Percentiles rank a stretch among this genome's conserved stretches.
Evolutionary conservation across 2,797 vertebrate species (phyloP).

Genomic region (Rhinella marina): DNA sequence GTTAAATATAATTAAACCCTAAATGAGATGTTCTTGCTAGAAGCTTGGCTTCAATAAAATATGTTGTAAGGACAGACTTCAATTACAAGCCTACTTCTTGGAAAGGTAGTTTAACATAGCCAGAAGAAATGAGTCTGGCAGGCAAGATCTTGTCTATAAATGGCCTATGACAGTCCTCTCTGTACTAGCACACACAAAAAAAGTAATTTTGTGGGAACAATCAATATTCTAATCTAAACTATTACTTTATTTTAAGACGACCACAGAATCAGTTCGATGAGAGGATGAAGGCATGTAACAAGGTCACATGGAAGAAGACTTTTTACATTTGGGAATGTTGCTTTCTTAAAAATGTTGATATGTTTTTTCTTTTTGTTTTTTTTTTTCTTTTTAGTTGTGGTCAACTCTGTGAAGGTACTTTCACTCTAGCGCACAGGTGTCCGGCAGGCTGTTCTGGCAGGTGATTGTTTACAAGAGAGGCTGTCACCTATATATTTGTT

Average conservation of each 20-base stretch:
- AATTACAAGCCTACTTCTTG: conserved; percentile 30
- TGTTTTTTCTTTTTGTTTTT: background rate
- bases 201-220: background rate
- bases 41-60: conserved; percentile 47
- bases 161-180: background rate
- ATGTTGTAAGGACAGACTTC: conserved; percentile 55
- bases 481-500: no score
- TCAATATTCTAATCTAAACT: background rate
- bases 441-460: no score
- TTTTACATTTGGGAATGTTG: background rate
- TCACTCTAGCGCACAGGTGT: no score
- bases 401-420: background rate
- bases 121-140: background rate
- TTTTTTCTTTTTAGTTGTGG: background rate
- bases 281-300: background rate
- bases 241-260: background rate
- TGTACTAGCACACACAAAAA: background rate
- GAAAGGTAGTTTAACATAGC: conserved; percentile 1
- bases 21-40: conserved; percentile 62
- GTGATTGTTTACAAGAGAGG: no score
- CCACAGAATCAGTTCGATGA: background rate
- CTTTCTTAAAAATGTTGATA: background rate
- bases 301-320: background rate
- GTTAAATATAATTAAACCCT: conserved; percentile 61
- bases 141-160: background rate